A percentile compares a stretch with the other conserved stretches of the same genome.
Evolutionary conservation across 2,888 invertebrate genomes (phyloP).

Genomic region (Frankliniella fusca): DNA sequence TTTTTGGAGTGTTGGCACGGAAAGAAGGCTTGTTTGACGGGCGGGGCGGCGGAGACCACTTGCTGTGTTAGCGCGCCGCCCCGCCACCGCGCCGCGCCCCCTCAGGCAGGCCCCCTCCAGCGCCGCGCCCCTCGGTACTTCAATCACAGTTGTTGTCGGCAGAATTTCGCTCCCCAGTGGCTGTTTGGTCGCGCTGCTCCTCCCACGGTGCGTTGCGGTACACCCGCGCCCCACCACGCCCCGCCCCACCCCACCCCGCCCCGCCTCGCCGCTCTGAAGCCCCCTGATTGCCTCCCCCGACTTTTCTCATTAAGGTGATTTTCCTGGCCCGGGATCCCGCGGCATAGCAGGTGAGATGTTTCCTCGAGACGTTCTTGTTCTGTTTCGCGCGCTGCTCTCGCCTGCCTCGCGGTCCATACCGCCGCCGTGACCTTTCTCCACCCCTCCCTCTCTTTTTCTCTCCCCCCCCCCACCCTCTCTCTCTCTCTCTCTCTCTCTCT

Average conservation of each 20-base stretch:
- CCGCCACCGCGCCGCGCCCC: neutral
- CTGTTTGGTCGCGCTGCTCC: no score
- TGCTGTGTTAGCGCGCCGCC: neutral
- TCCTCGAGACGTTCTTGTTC: neutral
- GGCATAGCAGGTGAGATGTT: no score
- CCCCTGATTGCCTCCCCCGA: neutral
- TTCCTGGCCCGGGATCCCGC: neutral
- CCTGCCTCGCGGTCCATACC: neutral
- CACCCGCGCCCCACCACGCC: neutral
- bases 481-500: neutral
- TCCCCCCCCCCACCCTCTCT: neutral
- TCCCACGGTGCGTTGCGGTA: neutral
- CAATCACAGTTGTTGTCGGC: no score
- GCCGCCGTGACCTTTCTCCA: neutral
- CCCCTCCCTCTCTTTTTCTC: neutral
- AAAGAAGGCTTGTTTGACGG: no score
- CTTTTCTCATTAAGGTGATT: constrained; percentile 26
- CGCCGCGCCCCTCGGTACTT: neutral
- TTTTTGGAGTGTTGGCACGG: no score
- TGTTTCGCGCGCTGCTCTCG: neutral
- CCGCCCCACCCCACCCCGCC: neutral
- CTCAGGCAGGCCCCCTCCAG: neutral
- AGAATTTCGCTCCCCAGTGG: no score
- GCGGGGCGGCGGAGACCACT: no score
- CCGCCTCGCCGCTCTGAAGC: neutral